These are phyloP conservation scores for Actinia tenebrosa DNA, from an alignment of 64 coral and sea anemone genomes.

Conservation along the genomic window DNA sequence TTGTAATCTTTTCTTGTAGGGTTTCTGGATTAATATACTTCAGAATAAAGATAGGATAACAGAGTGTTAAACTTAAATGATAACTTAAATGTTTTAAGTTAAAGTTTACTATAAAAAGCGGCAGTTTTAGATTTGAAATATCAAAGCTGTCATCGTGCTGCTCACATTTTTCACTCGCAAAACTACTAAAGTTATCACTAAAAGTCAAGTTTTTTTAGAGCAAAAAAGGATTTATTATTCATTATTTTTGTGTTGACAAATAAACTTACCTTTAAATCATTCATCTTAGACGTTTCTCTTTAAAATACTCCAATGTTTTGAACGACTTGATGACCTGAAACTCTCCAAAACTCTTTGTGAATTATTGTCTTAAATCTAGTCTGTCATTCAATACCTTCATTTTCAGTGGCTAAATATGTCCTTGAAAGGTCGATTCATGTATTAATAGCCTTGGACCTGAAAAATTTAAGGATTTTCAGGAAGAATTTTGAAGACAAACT, in stretches of 20 bases:
- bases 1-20: not conserved
- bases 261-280: not conserved
- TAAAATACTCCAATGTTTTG: not conserved
- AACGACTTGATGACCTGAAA: not conserved
- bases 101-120: not conserved
- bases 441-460: not conserved
- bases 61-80: not conserved
- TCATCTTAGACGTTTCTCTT: not conserved
- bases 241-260: not conserved
- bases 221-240: not conserved
- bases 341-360: not conserved
- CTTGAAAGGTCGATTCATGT: not conserved
- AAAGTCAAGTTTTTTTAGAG: not conserved
- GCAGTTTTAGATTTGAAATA: not conserved
- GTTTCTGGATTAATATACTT: not conserved
- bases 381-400: not conserved
- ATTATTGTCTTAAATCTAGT: not conserved
- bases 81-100: not conserved
- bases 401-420: constrained; percentile 5
- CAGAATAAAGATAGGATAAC: not conserved
- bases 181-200: not conserved
- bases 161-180: not conserved
- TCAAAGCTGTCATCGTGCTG: not conserved
- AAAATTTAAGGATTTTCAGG: not conserved
- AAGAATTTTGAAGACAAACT: not conserved